Percentiles rank a stretch among this genome's conserved stretches.
Conservation (phyloP, 2,113 vertebrate genomes). For the Ictalurus punctatus region DNA sequence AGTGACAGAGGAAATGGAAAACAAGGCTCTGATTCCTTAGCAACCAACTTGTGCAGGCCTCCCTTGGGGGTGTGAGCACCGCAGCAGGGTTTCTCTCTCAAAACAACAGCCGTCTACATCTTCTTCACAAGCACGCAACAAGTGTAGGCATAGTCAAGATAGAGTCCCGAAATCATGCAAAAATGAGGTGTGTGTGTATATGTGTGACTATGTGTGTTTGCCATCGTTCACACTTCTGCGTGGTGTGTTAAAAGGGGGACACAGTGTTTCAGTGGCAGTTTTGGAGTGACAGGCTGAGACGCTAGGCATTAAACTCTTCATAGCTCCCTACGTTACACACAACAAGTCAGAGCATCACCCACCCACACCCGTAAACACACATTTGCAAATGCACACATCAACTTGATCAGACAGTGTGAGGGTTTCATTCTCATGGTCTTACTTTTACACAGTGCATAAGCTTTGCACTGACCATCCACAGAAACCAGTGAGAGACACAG, state of each 20-base stretch:
- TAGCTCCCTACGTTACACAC: conserved; percentile 33
- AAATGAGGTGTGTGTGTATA: conserved; percentile 26
- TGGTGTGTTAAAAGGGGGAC: conserved; percentile 48
- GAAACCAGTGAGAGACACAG: neutral
- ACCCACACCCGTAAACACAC: conserved; percentile 18
- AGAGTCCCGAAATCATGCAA: conserved; percentile 4
- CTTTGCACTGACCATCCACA: neutral
- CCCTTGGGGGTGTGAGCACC: conserved; percentile 62
- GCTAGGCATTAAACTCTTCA: conserved; percentile 48
- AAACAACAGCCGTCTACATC: conserved; percentile 59
- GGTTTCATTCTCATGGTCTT: neutral
- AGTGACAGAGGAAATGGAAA: conserved; percentile 43
- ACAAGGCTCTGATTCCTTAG: conserved; percentile 60
- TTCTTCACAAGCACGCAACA: conserved; percentile 38
- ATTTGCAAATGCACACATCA: conserved; percentile 39
- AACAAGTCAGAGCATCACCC: conserved; percentile 30
- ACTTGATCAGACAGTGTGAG: conserved; percentile 7
- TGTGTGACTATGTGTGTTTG: conserved; percentile 37
- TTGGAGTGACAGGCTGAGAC: conserved; percentile 50
- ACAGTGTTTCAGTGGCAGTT: conserved; percentile 63
- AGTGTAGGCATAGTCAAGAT: conserved; percentile 36
- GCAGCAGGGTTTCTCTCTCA: conserved; percentile 62
- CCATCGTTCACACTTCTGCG: conserved; percentile 35
- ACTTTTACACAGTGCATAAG: neutral
- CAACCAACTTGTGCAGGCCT: conserved; percentile 64